Evolutionary conservation across 1,140 invertebrate genomes (phyloP).

Genomic region (Ostrea denselamellosa): DNA sequence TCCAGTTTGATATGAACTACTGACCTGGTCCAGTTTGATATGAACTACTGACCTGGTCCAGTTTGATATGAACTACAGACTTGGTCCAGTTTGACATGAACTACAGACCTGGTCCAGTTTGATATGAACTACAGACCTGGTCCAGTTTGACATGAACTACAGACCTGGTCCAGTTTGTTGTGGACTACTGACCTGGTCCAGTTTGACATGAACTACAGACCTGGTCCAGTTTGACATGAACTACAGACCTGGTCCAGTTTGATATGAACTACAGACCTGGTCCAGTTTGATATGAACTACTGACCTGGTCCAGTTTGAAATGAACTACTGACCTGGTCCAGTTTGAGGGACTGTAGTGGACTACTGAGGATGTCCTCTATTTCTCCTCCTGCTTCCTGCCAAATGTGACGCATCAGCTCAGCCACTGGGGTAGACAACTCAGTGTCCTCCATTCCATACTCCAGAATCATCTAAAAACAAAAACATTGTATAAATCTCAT

Average conservation of each 20-base stretch:
- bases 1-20: no score
- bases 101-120: conserved; percentile 69
- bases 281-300: neutral
- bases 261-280: conserved; percentile 58
- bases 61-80: conserved; percentile 63
- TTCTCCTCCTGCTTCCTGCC: conserved; percentile 74
- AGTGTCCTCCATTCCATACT: conserved; percentile 55
- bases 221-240: conserved; percentile 70
- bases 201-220: conserved; percentile 47
- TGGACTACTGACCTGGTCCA: neutral
- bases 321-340: conserved; percentile 67
- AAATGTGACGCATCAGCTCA: conserved; percentile 74
- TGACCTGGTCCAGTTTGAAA: neutral
- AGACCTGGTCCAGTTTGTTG: conserved; percentile 43
- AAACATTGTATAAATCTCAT: no score
- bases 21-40: conserved; percentile 45
- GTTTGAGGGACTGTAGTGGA: conserved; percentile 64
- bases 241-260: conserved; percentile 70
- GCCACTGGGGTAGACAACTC: conserved; percentile 56
- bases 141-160: conserved; percentile 65
- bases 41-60: conserved; percentile 68
- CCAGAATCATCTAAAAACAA: conserved; percentile 55
- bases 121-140: conserved; percentile 65
- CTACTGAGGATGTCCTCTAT: conserved; percentile 66
- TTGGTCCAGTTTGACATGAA: no score